Conservation (phyloP, 2,888 invertebrate genomes). For the Eupithecia tripunctaria region DNA sequence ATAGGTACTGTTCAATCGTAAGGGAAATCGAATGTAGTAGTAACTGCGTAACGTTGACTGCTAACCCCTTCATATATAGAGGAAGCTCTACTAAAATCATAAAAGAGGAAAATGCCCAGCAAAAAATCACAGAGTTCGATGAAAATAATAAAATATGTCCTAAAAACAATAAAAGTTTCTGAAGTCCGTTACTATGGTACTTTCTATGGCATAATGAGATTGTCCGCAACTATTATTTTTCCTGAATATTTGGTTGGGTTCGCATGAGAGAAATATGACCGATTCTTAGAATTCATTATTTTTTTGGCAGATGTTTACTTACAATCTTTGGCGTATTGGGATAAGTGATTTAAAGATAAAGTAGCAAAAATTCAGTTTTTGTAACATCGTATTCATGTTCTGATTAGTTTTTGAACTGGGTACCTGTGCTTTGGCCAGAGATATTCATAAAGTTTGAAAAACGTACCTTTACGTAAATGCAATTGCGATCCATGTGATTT, state of each 20-base stretch:
- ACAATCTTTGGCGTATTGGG: neutral
- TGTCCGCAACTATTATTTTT: conserved; percentile 3
- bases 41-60: neutral
- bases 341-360: neutral
- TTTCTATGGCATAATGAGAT: conserved; percentile 4
- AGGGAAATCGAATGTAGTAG: neutral
- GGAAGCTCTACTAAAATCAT: neutral
- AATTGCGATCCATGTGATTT: neutral
- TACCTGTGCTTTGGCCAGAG: neutral
- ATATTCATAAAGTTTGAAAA: neutral
- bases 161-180: neutral
- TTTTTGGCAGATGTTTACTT: neutral
- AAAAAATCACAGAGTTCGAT: neutral
- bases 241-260: neutral
- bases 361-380: neutral
- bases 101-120: neutral
- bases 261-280: neutral
- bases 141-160: neutral
- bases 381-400: neutral
- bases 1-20: neutral
- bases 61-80: neutral
- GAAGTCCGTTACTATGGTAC: neutral
- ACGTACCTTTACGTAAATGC: neutral
- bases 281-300: neutral
- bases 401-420: neutral